Percentiles rank a stretch among this genome's conserved stretches.
Conservation (phyloP, 35 echinoderm and acorn worm species). For the Ophiothrix spiculata region DNA sequence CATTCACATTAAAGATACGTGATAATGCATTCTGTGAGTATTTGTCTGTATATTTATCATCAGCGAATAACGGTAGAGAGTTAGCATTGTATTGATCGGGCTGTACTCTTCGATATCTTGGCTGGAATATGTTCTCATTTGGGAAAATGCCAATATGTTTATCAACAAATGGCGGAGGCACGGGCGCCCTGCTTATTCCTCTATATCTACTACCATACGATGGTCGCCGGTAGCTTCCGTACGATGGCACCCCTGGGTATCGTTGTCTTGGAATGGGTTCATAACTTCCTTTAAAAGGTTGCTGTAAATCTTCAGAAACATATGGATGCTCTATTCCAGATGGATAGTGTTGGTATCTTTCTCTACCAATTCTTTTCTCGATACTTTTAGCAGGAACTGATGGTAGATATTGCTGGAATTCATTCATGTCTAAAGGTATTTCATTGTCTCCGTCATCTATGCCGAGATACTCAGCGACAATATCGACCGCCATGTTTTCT, state of each 20-base stretch:
- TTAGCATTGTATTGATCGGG: not conserved
- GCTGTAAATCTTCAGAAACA: not conserved
- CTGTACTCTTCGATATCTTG: not conserved
- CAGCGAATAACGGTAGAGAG: not conserved
- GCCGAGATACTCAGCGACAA: not conserved
- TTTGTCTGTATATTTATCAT: no score
- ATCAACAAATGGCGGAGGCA: not conserved
- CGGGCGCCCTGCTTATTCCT: not conserved
- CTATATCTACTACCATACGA: not conserved
- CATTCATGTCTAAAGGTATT: not conserved
- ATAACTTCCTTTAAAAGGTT: not conserved
- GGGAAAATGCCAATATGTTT: slow-evolving; percentile 3
- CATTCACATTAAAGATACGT: no score
- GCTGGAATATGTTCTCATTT: not conserved
- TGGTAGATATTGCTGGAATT: not conserved
- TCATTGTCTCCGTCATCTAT: not conserved
- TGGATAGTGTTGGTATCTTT: not conserved
- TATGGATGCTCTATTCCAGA: not conserved
- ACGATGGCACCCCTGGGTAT: not conserved
- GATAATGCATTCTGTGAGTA: no score
- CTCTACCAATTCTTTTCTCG: not conserved
- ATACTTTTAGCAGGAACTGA: not conserved
- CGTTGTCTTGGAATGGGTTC: not conserved
- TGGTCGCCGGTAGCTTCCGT: not conserved
- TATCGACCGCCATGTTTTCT: not conserved